Evolutionary conservation across 2,113 vertebrate genomes (phyloP), one percentile per base, ranked within the genome.

Genomic region (Sceloporus tristichus): DNA sequence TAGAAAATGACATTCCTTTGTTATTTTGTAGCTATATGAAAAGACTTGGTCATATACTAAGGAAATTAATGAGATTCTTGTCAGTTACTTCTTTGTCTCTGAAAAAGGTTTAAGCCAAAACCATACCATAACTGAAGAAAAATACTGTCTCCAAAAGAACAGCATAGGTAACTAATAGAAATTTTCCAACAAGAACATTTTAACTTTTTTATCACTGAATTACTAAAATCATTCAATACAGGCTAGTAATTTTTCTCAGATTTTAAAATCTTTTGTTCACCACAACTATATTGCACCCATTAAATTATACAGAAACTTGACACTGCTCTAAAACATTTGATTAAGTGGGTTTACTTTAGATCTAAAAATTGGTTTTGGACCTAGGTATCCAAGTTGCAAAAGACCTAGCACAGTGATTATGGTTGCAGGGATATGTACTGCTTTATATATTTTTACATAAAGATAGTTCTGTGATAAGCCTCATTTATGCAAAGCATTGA

Each of bases 111-210:
- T 91, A 92, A 91, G 80, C 90, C 92, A 88, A 86, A 89, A 89
- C 92, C 90, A 90, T 84, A 56, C 82, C 90, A 84, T 94, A 92
- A 92, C 90, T 93, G 92, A 93, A 93, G 23, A 80, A 71, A 54
- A 27, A 38, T 92, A 89, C 88, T 77, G 92, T 79, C 79, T 92
- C 84, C 90, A 94, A 93, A 94, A 93, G 91, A 91, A 48, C 74
- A 81, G 40, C 85, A 85, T 0, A 88, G 90, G 87, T 92, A 94
- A 86, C 74, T 91, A 87, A 88, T 83, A 89, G 89, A 93, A 92
- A 90, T 92, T 91, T 94, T 92, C 88, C 80, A 90, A 90, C 92
- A 80, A 83, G 88, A 83, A 59, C 93, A 82, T 91, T 95, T 76
- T 77, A 79, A 34, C 70, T 54, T 48, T 38, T 77, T 84, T 40